phyloP scores from a whole-genome alignment of 2,113 vertebrate genomes.

The Scomber japonicus region DNA sequence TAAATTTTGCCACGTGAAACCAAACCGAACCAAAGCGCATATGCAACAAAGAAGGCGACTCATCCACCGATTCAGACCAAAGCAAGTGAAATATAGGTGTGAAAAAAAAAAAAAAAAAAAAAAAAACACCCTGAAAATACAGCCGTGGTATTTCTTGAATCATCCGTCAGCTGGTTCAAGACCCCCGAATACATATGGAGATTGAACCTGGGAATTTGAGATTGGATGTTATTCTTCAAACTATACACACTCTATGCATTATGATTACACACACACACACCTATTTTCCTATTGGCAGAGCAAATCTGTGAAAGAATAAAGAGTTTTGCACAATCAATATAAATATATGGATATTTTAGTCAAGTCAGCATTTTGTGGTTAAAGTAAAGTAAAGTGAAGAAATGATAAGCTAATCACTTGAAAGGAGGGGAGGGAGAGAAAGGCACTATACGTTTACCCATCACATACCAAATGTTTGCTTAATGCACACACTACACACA shows the following conservation, averaged over 20 bases:
- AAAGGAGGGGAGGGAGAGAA: neutral
- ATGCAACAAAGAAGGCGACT: too few relatives aligned
- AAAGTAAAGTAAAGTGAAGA: neutral
- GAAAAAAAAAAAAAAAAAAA: too few relatives aligned
- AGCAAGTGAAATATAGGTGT: too few relatives aligned
- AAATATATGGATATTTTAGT: neutral
- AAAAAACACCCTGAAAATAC: neutral
- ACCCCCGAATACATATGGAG: neutral
- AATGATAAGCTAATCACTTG: neutral
- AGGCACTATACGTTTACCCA: neutral
- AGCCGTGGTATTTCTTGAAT: neutral
- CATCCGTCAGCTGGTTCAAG: conserved; percentile 1
- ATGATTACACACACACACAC: neutral
- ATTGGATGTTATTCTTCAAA: conserved; percentile 4
- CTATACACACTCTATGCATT: neutral
- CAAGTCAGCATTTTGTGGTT: neutral
- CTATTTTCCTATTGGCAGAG: neutral
- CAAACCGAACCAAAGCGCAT: too few relatives aligned
- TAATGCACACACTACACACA: conserved; percentile 12
- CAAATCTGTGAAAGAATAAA: neutral
- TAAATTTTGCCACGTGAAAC: too few relatives aligned
- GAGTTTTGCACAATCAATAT: neutral
- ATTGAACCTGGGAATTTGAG: conserved; percentile 23
- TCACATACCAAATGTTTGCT: conserved; percentile 3
- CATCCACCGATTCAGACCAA: too few relatives aligned